Base-by-base conservation (phyloP, 1,140 invertebrate genomes). In the Holcopasites calliopsidis region DNA sequence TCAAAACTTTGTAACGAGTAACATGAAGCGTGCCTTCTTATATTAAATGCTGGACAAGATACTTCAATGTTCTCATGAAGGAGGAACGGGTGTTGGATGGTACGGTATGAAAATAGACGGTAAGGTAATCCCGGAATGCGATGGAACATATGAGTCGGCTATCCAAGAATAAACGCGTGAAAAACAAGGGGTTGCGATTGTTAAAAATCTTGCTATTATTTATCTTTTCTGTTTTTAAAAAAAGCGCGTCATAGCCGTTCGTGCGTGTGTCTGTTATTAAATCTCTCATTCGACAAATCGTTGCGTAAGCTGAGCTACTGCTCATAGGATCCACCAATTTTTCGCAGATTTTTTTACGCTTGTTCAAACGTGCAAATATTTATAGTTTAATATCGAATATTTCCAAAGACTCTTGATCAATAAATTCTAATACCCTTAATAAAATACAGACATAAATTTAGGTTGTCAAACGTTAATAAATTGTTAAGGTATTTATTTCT, bases 151-250 rank as follows among this genome's bases (percentile, higher is more conserved):
- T 90, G 88, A 91, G 82, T 88, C 80, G 81, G 62, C 76, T 73
- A 73, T 82, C 86, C 87, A 88, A 88, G 88, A 90, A 91, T 91
- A 90, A 87, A 84, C 76, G 76, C 68, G 85, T 86, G 77, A 84
- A 88, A 84, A 90, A 87, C 85, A 84, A 82, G 65, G 68, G 69
- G 40, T 31, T n/a, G 0, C 42, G 69, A 77, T 77, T 77, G 60
- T 77, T 73, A 40, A 77, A 77, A 49, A 44, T 72, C 58, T 50
- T n/a, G 18, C 8, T 49, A 57, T 28, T 31, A 49, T 76, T 61
- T 54, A 35, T 71, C 13, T 47, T 47, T 49, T 40, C 33, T 47
- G 54, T 76, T 72, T 58, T 57, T 50, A 28, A n/a, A 50, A 61
- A 35, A 73, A 42, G 2, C 33, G 47, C 74, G 55, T 71, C 66